Base-by-base conservation (phyloP, 2,888 invertebrate genomes). In the Eilema depressum region DNA sequence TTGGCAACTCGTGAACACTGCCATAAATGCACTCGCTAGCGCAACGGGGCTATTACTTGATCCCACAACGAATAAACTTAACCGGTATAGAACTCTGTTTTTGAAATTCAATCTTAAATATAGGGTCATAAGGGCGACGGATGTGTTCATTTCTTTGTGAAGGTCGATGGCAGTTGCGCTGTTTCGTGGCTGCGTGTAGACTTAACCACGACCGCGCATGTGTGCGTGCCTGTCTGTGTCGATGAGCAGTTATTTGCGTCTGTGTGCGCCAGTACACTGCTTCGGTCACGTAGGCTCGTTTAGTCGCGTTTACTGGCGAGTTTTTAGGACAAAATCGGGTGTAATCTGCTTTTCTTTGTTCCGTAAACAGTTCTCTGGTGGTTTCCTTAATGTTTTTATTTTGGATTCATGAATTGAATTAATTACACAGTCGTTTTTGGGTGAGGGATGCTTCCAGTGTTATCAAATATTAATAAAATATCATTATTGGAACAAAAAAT, bases 1-100 rank as follows among this genome's bases (percentile, higher is more conserved):
- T 95, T 94, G 91, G 85, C 91, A 90, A 91, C 88, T 85, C 83
- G 84, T 86, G 91, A 85, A 83, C 85, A 86, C 89, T 90, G 89
- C 94, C 94, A 93, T 94, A 95, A 94, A 94, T 94, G 95, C 95
- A 95, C 93, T 93, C 92, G 89, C 93, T 90, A 93, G 93, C 93
- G 93, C 94, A 93, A 92, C 93, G 92, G 92, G 90, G 93, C 92
- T 92, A 91, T 91, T 88, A 89, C 88, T 77, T 69, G 53, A 23
- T 62, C 47, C 75, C 77, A 68, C 68, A 70, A 28, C 68, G 66
- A 66, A 82, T 76, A 23, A 86, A 28, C 72, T 20, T 78, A 90
- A 88, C 70, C 79, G 87, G 73, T 88, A 75, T 79, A 74, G 57
- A 69, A 73, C 73, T 71, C 61, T 53, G 63, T 72, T 73, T 83